phyloP scores from a whole-genome alignment of 2,888 invertebrate genomes.

The Baccha elongata region DNA sequence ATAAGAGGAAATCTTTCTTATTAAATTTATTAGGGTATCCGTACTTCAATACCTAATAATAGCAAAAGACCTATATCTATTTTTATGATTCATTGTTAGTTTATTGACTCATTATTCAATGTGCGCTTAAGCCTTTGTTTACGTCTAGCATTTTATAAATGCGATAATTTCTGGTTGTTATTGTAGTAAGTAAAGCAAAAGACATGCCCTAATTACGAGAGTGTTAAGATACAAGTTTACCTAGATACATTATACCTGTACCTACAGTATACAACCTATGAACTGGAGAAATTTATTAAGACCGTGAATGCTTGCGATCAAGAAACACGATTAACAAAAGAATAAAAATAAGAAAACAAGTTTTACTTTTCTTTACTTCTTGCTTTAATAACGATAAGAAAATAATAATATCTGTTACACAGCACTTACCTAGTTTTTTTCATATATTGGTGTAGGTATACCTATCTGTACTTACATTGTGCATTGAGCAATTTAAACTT shows the following conservation, averaged over 20 bases:
- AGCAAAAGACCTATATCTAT: too few species aligned
- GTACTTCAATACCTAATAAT: background rate
- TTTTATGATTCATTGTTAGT: constrained; percentile 48
- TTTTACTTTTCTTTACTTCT: constrained; percentile 18
- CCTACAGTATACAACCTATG: constrained; percentile 19
- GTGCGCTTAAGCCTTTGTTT: constrained; percentile 51
- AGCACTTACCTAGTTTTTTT: background rate
- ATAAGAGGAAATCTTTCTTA: constrained; percentile 22
- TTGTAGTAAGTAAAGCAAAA: background rate
- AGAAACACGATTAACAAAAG: constrained; percentile 18
- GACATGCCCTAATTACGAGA: constrained; percentile 43
- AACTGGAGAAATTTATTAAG: constrained; percentile 30
- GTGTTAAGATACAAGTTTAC: constrained; percentile 26
- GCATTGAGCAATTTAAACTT: background rate
- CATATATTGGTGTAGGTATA: constrained; percentile 10
- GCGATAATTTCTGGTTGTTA: constrained; percentile 39
- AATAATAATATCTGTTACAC: background rate
- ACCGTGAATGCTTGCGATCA: background rate
- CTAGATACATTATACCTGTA: background rate
- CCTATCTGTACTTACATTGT: too few species aligned
- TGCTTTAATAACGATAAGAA: constrained; percentile 14
- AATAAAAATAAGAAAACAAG: constrained; percentile 7
- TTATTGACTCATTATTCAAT: constrained; percentile 39
- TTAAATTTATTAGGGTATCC: background rate
- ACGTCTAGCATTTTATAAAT: constrained; percentile 25